phyloP scores from a whole-genome alignment of 2,797 vertebrate genomes.

The Coregonus suidteri region DNA sequence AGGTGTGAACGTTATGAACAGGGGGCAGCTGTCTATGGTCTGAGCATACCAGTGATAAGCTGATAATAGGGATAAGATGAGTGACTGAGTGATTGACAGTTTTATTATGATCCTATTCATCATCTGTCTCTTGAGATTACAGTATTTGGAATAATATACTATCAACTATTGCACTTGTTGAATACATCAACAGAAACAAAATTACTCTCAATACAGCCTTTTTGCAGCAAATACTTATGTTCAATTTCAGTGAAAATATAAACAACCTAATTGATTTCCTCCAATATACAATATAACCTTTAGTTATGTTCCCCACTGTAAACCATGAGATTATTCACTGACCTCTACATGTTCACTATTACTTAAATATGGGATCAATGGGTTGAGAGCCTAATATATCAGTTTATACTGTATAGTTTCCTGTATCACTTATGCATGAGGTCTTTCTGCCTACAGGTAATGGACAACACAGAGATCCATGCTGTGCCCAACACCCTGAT shows the following conservation, averaged over 20 bases:
- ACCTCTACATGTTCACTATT: background rate
- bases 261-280: too few relatives aligned
- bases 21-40: slow-evolving; percentile 12
- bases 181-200: background rate
- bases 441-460: slow-evolving; percentile 66
- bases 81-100: background rate
- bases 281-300: too few relatives aligned
- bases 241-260: too few relatives aligned
- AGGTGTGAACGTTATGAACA: background rate
- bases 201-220: background rate
- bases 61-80: slow-evolving; percentile 37
- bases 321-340: background rate
- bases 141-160: background rate
- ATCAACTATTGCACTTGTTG: background rate
- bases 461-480: slow-evolving; percentile 81
- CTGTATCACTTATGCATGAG: background rate
- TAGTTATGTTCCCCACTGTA: too few relatives aligned
- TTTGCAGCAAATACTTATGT: background rate
- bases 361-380: background rate
- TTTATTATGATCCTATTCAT: background rate
- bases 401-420: background rate
- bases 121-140: background rate
- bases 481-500: slow-evolving; percentile 83
- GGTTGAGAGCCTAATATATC: background rate
- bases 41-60: slow-evolving; percentile 42